Base-by-base conservation (phyloP, 2,888 invertebrate genomes). In the Troides helena region DNA sequence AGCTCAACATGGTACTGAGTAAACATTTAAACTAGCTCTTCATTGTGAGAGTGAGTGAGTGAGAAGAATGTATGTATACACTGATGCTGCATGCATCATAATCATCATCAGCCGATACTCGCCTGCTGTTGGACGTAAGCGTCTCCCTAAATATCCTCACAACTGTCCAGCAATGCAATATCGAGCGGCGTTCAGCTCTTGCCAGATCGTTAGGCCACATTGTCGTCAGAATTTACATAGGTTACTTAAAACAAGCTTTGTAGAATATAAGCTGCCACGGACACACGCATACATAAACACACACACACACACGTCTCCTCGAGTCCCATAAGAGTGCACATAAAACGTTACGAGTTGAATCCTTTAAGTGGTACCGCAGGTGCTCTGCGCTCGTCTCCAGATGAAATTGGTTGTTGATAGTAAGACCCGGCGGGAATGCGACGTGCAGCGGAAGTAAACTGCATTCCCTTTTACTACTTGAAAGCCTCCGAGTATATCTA, bases 321-420 rank as follows among this genome's bases (percentile, higher is more conserved):
- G 12, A 2, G 46, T 46, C 12, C 14, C 46, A 46, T 46, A 12
- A 39, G 39, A 39, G 39, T 61, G 46, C 21, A 67, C 60, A 53
- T 67, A 67, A 67, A 67, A 50, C 60, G 59, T 60, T 67, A 67
- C 53, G 67, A 61, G 53, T 53, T 5, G 50, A 67, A 59, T 14
- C 53, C 61, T 46, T 50, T 67, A 61, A 61, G 67, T 61, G 67
- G 61, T 50, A 67, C 39, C 67, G 36, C 67, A 67, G 67, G 67
- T 67, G 60, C 53, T 60, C 30, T 50, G 18, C 53, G 67, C 36
- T 53, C 36, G 21, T 50, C 61, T 50, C 43, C n/a, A 59, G 21
- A 61, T 67, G 60, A 43, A 67, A 67, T 67, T 67, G 61, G 59
- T 67, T 21, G 56, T 56, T 56, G 56, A 21, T 21, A n/a, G 56